Base-by-base conservation (phyloP, 2,888 invertebrate species). In the Acleris laterana region DNA sequence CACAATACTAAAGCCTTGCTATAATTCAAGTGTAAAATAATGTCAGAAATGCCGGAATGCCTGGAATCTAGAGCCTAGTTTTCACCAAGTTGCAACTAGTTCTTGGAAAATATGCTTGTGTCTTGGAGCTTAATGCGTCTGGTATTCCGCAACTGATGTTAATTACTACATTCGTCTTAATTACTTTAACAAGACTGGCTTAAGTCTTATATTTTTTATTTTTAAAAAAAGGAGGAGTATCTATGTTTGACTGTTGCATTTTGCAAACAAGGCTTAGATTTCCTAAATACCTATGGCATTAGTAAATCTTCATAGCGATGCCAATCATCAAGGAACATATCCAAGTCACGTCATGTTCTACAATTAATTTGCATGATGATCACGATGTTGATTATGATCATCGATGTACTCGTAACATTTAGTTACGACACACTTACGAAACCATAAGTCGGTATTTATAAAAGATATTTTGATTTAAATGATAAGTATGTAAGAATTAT, bases 81-180 rank as follows among this genome's bases (percentile, higher is more conserved):
- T 57, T 38, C 22, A n/a, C 51, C 3, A 46, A 20, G 49, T 25
- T 32, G 63, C 13, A 16, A 13, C 51, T 13, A 46, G 25, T 38
- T 50, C 65, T 28, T 28, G 38, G 38, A 38, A 38, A 60, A 50
- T 55, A 61, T 55, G 38, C 55, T 46, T 50, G 63, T 25, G 32
- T 32, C 32, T 32, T 32, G 32, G 9, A 32, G 32, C 32, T 32
- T 9, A 32, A 32, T 32, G 32, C 32, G 32, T 32, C 32, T 17
- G 38, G 50, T 60, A 49, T 61, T 60, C 50, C 46, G 61, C 62
- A 66, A 56, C 48, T 38, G 20, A 22, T 38, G 42, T 17, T 61
- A 60, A 61, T 61, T 61, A 46, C 55, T 56, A 49, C 49, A 55
- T 61, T 53, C 11, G 53, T 42, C 20, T 55, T 32, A 42, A 62